Evolutionary conservation across 2,888 invertebrate genomes (phyloP), one percentile per base, ranked within the genome.

Genomic region (Agrochola litura): DNA sequence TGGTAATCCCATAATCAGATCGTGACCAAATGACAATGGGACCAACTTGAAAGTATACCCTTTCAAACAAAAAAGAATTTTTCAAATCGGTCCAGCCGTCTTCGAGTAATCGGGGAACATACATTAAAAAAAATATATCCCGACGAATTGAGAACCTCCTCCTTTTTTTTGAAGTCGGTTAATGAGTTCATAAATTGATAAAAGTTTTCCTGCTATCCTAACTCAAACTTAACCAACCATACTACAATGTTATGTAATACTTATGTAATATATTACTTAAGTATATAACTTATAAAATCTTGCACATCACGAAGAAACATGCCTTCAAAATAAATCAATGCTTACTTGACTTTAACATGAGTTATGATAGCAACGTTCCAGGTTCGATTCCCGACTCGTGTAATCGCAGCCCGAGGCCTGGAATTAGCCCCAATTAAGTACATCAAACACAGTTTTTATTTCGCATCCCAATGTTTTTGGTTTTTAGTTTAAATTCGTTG

Each of bases 351-450:
- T 83, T 70, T 25, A 54, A 3, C 60, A 81, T 84, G 89, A 89
- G 81, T 89, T 90, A 88, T 90, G 90, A 86, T 85, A 80, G 76
- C 77, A 84, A 81, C 84, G 83, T 78, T 75, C 81, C 67, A 56
- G 87, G 88, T 91, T 91, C 87, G 91, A 91, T 89, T 91, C 92
- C 89, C 85, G 85, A 19, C 83, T 77, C 82, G 86, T 10, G 86
- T 93, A 94, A 93, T 94, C 91, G 86, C 85, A 67, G 90, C 94
- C 93, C 73, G 81, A 64, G 91, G 94, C 88, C 81, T 77, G 82
- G 91, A 94, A 94, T 94, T 94, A 94, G 91, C 86, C 88, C 88
- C 92, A 94, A 94, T 94, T 94, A 94, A 90, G 88, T 79, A 79
- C 46, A 87, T 77, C 72, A 92, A 91, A 90, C 73, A 79, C 71